Conservation (phyloP, 2,113 vertebrate genomes). For the Cephalopholis sonnerati region DNA sequence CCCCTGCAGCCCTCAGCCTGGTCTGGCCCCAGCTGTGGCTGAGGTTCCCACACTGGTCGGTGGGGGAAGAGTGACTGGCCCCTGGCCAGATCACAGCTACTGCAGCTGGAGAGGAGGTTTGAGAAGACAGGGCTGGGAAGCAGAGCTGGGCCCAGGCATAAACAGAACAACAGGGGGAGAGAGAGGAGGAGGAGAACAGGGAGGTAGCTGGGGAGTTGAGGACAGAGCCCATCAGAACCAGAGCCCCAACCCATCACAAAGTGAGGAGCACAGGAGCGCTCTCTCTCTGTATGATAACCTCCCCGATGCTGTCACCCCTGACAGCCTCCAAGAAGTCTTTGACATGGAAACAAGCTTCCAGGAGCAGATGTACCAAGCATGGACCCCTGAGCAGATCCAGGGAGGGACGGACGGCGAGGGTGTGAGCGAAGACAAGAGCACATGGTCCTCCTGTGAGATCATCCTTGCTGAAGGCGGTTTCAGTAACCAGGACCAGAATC, state of each 20-base stretch:
- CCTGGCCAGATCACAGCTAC: slow-evolving; percentile 77
- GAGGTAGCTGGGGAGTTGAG: slow-evolving; percentile 39
- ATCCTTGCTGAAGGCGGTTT: slow-evolving; percentile 50
- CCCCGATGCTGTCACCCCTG: background rate
- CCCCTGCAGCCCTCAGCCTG: slow-evolving; percentile 54
- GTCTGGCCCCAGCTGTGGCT: slow-evolving; percentile 71
- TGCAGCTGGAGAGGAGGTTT: slow-evolving; percentile 76
- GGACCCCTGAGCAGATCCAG: slow-evolving; percentile 31
- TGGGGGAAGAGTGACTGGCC: slow-evolving; percentile 69
- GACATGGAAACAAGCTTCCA: slow-evolving; percentile 64
- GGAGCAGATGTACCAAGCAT: slow-evolving; percentile 40
- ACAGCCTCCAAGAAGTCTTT: slow-evolving; percentile 23
- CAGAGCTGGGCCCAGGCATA: slow-evolving; percentile 38
- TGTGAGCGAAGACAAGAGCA: slow-evolving; percentile 60
- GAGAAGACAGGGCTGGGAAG: slow-evolving; percentile 69
- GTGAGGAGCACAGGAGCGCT: slow-evolving; percentile 72
- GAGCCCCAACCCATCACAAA: slow-evolving; percentile 63
- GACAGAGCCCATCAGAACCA: slow-evolving; percentile 55
- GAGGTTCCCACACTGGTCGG: slow-evolving; percentile 74
- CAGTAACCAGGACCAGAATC: slow-evolving; percentile 54
- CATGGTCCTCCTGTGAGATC: slow-evolving; percentile 71
- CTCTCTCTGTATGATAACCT: slow-evolving; percentile 79
- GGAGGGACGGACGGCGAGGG: slow-evolving; percentile 35
- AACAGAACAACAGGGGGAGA: slow-evolving; percentile 58
- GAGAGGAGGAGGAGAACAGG: slow-evolving; percentile 53